Evolutionary conservation across 2,113 vertebrate species (phyloP).

Genomic region (Cephalopterus ornatus): DNA sequence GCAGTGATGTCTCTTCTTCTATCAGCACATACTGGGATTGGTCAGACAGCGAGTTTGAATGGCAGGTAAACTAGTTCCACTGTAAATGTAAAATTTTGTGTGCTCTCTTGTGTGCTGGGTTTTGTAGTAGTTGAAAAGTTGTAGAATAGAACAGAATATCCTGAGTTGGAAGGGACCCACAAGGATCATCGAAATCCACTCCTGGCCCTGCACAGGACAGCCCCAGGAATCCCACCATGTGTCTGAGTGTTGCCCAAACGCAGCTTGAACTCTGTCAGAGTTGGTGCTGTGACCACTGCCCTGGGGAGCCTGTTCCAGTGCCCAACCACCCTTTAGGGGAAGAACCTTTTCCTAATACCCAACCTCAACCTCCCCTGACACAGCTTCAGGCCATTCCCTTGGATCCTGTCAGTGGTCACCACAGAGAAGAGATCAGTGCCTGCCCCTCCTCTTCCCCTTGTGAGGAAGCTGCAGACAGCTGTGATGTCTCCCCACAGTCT

Average conservation of each 20-base stretch:
- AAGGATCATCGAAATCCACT: background rate
- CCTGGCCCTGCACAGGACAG: background rate
- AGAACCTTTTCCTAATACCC: background rate
- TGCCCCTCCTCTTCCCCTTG: background rate
- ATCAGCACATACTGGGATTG: conserved; percentile 99
- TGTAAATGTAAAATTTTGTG: background rate
- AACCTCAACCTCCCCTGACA: background rate
- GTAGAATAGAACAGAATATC: background rate
- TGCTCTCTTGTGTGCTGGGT: background rate
- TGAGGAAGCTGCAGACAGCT: background rate
- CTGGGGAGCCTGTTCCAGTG: background rate
- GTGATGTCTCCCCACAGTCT: background rate
- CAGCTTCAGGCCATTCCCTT: background rate
- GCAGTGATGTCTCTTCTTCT: conserved; percentile 98
- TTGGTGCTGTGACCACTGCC: background rate
- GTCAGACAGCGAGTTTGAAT: conserved; percentile 99
- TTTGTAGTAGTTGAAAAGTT: background rate
- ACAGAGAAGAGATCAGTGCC: background rate
- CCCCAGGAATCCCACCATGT: background rate
- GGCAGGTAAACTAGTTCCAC: conserved; percentile 85
- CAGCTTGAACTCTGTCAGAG: background rate
- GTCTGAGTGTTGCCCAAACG: fast-evolving
- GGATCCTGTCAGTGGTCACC: background rate
- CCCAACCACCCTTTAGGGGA: background rate
- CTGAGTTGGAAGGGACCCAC: background rate